phyloP scores from a whole-genome alignment of 2,888 invertebrate genomes.

The Oligia fasciuncula region DNA sequence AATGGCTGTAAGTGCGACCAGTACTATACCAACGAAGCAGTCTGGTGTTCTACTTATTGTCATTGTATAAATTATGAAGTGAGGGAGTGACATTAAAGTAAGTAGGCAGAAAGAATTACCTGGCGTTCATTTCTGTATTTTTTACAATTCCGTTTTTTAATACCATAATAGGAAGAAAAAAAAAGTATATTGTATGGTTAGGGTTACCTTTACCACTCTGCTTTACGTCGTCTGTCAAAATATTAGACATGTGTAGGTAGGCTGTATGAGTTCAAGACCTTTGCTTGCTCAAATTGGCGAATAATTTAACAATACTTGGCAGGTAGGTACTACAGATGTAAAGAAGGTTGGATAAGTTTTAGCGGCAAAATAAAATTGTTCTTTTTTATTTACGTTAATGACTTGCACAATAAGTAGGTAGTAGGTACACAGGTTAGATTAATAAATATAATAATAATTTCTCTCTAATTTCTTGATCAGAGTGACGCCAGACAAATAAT shows the following conservation, averaged over 20 bases:
- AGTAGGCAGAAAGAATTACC: neutral
- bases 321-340: neutral
- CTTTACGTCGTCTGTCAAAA: neutral
- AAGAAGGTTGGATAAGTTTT: neutral
- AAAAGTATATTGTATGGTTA: neutral
- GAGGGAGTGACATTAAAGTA: neutral
- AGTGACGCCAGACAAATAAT: neutral
- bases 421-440: neutral
- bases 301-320: neutral
- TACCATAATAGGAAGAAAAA: too few species aligned
- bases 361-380: neutral
- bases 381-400: neutral
- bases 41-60: too few species aligned
- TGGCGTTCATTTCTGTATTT: neutral
- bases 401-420: too few species aligned
- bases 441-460: too few species aligned
- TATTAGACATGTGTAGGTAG: neutral
- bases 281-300: slow-evolving; percentile 1
- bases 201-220: slow-evolving; percentile 1
- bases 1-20: neutral
- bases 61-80: neutral
- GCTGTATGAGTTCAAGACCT: neutral
- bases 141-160: too few species aligned
- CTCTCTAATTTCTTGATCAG: neutral
- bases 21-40: too few species aligned